These are phyloP conservation scores for Biston betularia DNA, from an alignment of 2,888 invertebrate species.

Conservation along the genomic window DNA sequence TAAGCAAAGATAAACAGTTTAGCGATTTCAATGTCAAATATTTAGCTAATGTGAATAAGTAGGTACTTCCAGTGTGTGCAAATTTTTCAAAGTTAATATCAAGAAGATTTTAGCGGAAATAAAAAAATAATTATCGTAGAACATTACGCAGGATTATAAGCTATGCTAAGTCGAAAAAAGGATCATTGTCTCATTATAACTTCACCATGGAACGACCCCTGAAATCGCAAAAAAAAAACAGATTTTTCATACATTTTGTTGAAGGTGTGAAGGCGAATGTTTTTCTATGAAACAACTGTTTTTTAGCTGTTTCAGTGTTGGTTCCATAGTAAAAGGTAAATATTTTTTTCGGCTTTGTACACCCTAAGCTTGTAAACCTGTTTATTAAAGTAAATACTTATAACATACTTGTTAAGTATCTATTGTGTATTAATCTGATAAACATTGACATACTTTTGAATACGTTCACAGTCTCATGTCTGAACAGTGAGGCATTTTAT, in stretches of 20 bases:
- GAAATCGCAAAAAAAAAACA: background rate
- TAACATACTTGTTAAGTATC: background rate
- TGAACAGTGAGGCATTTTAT: conserved; percentile 9
- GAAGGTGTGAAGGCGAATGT: too few relatives aligned
- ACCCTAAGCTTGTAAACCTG: background rate
- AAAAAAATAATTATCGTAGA: too few relatives aligned
- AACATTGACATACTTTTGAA: conserved; percentile 28
- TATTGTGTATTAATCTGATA: conserved; percentile 14
- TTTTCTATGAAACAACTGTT: too few relatives aligned
- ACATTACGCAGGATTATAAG: too few relatives aligned
- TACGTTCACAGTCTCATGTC: conserved; percentile 18
- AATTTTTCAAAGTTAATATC: conserved; percentile 8
- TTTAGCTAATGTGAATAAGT: conserved; percentile 5
- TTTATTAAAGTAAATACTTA: conserved; percentile 12
- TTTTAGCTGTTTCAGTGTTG: too few relatives aligned
- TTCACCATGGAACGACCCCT: too few relatives aligned
- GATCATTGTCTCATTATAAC: too few relatives aligned
- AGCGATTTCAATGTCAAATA: conserved; percentile 15
- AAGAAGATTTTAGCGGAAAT: background rate
- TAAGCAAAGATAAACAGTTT: conserved; percentile 15
- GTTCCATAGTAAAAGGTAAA: too few relatives aligned
- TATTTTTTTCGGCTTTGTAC: too few relatives aligned
- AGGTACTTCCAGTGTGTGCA: conserved; percentile 1
- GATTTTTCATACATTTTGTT: conserved; percentile 1
- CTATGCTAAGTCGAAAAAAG: too few relatives aligned